Percentiles rank a stretch among this genome's conserved stretches.
These are phyloP conservation scores for Serinus canaria DNA, from an alignment of 2,113 vertebrate genomes.

Conservation along the genomic window DNA sequence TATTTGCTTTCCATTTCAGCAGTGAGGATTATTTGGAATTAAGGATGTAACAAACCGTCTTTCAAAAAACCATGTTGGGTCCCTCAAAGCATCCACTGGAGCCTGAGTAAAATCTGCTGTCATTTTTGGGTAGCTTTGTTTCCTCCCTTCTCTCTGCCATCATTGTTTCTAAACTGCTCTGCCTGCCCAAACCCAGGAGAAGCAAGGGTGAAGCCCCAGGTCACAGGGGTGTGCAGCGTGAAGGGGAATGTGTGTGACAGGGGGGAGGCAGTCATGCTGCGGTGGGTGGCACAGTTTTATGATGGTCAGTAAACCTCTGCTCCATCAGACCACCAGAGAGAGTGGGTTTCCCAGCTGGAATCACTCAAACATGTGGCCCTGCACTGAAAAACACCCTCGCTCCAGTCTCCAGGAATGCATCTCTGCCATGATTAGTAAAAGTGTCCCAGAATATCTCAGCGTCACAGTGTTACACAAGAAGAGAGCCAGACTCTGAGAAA, in stretches of 20 bases:
- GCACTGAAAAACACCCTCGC: not conserved
- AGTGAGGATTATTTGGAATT: not conserved
- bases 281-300: not conserved
- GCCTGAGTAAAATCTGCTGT: not conserved
- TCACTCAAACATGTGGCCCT: conserved; percentile 6
- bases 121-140: not conserved
- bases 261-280: not conserved
- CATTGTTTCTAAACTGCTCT: not conserved
- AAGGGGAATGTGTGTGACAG: not conserved
- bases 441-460: conserved; percentile 19
- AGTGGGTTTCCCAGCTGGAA: conserved; percentile 38
- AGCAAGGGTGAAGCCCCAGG: not conserved
- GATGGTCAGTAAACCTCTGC: not conserved
- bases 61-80: not conserved
- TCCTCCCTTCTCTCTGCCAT: not conserved
- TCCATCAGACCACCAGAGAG: not conserved
- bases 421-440: conserved; percentile 30
- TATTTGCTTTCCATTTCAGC: not conserved
- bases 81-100: not conserved
- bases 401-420: not conserved
- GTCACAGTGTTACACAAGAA: not conserved
- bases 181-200: not conserved
- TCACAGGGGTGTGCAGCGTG: not conserved
- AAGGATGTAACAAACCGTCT: not conserved
- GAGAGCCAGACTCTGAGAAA: conserved; percentile 10